Conservation (phyloP, 2,888 invertebrate species). For the Stramonita haemastoma region DNA sequence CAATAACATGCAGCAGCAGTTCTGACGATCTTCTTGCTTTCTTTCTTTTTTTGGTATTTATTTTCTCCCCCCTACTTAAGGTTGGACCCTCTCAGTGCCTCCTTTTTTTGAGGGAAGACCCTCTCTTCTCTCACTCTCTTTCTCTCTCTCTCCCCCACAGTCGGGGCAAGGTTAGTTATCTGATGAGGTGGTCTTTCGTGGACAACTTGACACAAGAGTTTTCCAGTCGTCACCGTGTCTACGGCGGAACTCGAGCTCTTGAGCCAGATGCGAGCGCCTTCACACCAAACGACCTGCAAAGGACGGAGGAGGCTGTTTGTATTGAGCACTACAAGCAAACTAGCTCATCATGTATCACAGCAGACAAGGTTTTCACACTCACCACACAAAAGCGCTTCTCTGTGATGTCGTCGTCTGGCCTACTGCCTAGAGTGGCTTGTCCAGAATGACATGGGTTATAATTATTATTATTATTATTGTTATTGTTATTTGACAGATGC, state of each 20-base stretch:
- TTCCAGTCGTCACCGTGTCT: conserved; percentile 37
- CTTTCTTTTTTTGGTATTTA: too few species aligned
- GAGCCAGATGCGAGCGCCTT: background rate
- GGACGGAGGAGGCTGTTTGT: background rate
- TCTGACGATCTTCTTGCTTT: too few species aligned
- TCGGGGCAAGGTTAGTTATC: background rate
- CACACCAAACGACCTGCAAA: conserved; percentile 7
- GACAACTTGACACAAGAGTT: conserved; percentile 21
- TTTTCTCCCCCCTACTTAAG: conserved; percentile 20
- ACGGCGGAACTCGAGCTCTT: conserved; percentile 32
- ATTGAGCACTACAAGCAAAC: too few species aligned
- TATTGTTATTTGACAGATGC: too few species aligned
- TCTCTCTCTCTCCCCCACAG: background rate
- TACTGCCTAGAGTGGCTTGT: too few species aligned
- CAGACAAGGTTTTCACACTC: too few species aligned
- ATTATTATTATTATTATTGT: too few species aligned
- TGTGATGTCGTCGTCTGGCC: too few species aligned
- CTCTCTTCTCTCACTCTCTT: background rate
- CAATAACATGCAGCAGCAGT: background rate
- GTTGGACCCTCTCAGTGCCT: background rate
- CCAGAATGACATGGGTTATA: too few species aligned
- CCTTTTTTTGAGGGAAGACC: background rate
- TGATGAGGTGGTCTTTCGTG: background rate
- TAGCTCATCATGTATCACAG: too few species aligned
- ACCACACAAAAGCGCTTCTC: too few species aligned